A percentile compares a stretch with the other conserved stretches of the same genome.
phyloP scores from a whole-genome alignment of 92 coral and sea anemone species.

The Epizoanthus stellaris region DNA sequence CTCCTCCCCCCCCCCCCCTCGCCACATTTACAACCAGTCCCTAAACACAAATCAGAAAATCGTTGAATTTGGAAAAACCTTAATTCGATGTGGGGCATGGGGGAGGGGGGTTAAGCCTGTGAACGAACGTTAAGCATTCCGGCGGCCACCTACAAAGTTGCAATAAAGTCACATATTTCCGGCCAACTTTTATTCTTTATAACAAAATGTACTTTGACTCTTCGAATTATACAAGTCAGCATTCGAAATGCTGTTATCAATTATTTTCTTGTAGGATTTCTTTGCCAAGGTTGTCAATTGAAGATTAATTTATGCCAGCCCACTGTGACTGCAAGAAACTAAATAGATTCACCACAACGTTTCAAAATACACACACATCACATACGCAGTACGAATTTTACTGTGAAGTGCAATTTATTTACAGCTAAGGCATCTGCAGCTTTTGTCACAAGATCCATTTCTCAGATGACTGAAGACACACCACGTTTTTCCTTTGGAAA shows the following conservation, averaged over 20 bases:
- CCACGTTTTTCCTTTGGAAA: slow-evolving; percentile 34
- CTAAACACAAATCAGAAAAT: too few relatives aligned
- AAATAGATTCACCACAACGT: not conserved
- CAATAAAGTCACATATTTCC: not conserved
- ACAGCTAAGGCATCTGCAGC: slow-evolving; percentile 32
- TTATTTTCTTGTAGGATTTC: not conserved
- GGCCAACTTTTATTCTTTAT: not conserved
- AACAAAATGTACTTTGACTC: slow-evolving; percentile 1
- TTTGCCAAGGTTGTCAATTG: too few relatives aligned
- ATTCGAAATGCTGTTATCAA: not conserved
- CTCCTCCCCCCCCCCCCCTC: too few relatives aligned
- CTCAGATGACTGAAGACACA: slow-evolving; percentile 2
- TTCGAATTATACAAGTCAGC: not conserved
- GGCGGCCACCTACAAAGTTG: too few relatives aligned
- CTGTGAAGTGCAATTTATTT: slow-evolving; percentile 50
- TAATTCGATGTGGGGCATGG: too few relatives aligned
- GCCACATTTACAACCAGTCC: too few relatives aligned
- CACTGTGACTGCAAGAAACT: not conserved
- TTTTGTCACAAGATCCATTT: slow-evolving; percentile 17
- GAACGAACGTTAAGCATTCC: too few relatives aligned
- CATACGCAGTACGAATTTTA: slow-evolving; percentile 16
- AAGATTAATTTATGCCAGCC: not conserved
- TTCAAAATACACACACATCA: not conserved
- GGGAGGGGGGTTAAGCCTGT: too few relatives aligned
- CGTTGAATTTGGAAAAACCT: too few relatives aligned